Evolutionary conservation across 2,888 invertebrate genomes (phyloP).

Genomic region (Druceiella hillmani): DNA sequence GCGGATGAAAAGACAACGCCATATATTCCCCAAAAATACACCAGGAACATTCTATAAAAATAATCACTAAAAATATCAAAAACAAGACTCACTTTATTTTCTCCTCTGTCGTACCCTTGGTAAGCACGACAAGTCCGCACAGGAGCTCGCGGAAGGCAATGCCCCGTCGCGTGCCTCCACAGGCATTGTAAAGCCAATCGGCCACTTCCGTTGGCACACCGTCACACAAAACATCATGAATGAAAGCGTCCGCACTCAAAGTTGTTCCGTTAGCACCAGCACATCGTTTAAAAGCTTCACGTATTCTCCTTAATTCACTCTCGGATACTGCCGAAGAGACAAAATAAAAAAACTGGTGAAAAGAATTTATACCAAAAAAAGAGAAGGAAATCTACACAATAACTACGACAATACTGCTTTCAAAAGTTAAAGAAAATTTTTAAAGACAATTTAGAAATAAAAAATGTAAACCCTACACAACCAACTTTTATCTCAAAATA

Average conservation of each 20-base stretch:
- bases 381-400: background rate
- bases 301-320: constrained; percentile 73
- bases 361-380: constrained; percentile 3
- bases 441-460: constrained; percentile 4
- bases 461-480: no score
- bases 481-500: no score
- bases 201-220: constrained; percentile 77
- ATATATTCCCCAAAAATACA: no score
- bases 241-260: constrained; percentile 71
- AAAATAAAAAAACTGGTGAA: constrained; percentile 6
- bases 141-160: constrained; percentile 78
- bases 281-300: constrained; percentile 82
- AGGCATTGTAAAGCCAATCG: constrained; percentile 77
- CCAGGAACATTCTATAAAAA: no score
- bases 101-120: constrained; percentile 79
- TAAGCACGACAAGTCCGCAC: constrained; percentile 80
- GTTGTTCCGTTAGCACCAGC: constrained; percentile 63
- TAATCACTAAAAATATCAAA: no score
- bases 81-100: constrained; percentile 61
- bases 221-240: constrained; percentile 81
- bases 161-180: constrained; percentile 78
- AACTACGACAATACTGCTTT: no score
- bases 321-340: constrained; percentile 81
- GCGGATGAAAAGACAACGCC: no score
- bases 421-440: no score